Conservation (phyloP, 2,113 vertebrate genomes). For the Scomber scombrus region DNA sequence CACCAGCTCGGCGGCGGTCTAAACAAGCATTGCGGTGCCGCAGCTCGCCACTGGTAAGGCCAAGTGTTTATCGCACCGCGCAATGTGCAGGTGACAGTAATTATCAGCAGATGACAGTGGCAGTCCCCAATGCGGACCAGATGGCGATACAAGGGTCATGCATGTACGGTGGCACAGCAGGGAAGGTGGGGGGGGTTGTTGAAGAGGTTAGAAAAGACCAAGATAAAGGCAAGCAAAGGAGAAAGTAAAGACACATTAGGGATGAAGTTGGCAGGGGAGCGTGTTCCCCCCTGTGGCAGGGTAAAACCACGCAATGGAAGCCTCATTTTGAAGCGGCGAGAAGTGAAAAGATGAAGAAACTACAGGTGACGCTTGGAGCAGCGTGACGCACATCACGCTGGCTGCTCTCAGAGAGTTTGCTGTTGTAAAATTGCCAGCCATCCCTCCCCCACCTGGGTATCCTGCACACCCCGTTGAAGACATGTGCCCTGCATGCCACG, state of each 20-base stretch:
- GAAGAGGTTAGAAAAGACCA: constrained; percentile 53
- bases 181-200: constrained; percentile 57
- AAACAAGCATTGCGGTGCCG: constrained; percentile 66
- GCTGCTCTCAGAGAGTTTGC: constrained; percentile 30
- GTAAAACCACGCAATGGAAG: constrained; percentile 46
- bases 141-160: constrained; percentile 90
- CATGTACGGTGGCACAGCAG: constrained; percentile 80
- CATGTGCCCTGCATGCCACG: constrained; percentile 58
- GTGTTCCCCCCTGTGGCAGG: not conserved
- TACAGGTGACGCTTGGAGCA: constrained; percentile 40
- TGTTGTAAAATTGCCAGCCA: constrained; percentile 60
- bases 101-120: constrained; percentile 92
- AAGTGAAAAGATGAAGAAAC: constrained; percentile 32
- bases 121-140: constrained; percentile 88
- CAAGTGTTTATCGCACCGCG: constrained; percentile 83
- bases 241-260: constrained; percentile 44
- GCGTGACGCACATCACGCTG: constrained; percentile 23
- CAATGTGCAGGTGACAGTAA: constrained; percentile 92
- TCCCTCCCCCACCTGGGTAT: constrained; percentile 28
- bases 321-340: constrained; percentile 52
- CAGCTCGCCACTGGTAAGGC: constrained; percentile 73
- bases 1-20: constrained; percentile 49
- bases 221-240: constrained; percentile 49
- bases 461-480: constrained; percentile 35
- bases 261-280: constrained; percentile 9